Conservation (phyloP, 2,888 invertebrate genomes). For the Xylocampa areola region DNA sequence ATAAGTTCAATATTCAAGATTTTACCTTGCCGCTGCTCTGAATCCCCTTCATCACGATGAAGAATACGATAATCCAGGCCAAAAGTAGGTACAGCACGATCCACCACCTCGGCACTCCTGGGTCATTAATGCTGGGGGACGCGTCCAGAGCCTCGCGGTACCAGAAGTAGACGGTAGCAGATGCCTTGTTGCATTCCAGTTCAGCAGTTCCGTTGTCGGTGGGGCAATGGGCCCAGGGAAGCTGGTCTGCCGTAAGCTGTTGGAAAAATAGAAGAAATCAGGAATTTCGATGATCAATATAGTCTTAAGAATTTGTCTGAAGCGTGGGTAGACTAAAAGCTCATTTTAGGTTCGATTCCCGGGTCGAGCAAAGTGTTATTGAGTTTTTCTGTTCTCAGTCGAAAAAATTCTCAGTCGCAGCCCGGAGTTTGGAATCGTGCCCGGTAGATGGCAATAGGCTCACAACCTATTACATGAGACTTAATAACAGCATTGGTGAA, state of each 20-base stretch:
- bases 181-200: constrained; percentile 94
- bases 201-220: constrained; percentile 91
- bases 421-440: no score
- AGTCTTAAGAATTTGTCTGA: no score
- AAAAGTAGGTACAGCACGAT: constrained; percentile 96
- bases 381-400: no score
- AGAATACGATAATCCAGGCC: constrained; percentile 97
- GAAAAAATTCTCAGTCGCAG: no score
- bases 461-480: no score
- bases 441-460: no score
- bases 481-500: no score
- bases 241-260: constrained; percentile 91
- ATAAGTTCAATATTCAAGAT: background rate
- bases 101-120: constrained; percentile 97
- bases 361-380: no score
- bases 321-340: no score
- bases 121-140: constrained; percentile 95
- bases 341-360: no score
- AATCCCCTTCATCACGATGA: constrained; percentile 98
- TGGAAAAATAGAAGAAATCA: background rate
- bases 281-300: background rate
- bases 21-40: constrained; percentile 98
- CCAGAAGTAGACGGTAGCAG: constrained; percentile 98
- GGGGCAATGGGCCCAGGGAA: constrained; percentile 97
- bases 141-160: constrained; percentile 97